A percentile compares a stretch with the other conserved stretches of the same genome.
These are phyloP conservation scores for Diachrysia chrysitis DNA, from an alignment of 2,888 invertebrate genomes.

Conservation along the genomic window DNA sequence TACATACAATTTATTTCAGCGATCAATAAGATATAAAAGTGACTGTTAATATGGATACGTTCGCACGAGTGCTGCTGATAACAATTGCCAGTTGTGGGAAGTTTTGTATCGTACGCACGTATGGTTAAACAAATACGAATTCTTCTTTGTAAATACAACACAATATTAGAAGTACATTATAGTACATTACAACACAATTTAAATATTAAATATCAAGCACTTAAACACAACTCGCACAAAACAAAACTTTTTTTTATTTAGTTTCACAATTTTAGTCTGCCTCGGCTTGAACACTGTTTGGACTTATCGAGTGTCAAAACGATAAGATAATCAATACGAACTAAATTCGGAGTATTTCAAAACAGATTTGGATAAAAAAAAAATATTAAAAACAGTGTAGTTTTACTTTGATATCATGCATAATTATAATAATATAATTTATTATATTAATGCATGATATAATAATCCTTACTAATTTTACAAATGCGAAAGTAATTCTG, in stretches of 20 bases:
- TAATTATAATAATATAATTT: no score
- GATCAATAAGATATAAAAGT: slow-evolving; percentile 38
- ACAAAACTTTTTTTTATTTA: no score
- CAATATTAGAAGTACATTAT: background rate
- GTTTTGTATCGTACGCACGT: slow-evolving; percentile 20
- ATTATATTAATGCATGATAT: no score
- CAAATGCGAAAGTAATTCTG: no score
- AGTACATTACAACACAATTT: background rate
- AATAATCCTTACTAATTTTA: no score
- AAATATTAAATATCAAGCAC: background rate
- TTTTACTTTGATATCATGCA: no score
- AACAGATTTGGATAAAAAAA: background rate
- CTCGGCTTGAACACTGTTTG: background rate
- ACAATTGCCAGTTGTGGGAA: slow-evolving; percentile 45
- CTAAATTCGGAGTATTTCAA: background rate
- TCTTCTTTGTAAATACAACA: slow-evolving; percentile 1
- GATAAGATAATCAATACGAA: slow-evolving; percentile 4
- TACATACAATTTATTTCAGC: slow-evolving; percentile 36
- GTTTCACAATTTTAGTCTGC: no score
- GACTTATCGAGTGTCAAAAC: slow-evolving; percentile 1
- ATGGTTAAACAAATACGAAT: slow-evolving; percentile 11
- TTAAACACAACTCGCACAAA: background rate
- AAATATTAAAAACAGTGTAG: no score
- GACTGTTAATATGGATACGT: slow-evolving; percentile 28
- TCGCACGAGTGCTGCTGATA: slow-evolving; percentile 34